phyloP scores from a whole-genome alignment of 1,140 invertebrate species.

The Thrips palmi region DNA sequence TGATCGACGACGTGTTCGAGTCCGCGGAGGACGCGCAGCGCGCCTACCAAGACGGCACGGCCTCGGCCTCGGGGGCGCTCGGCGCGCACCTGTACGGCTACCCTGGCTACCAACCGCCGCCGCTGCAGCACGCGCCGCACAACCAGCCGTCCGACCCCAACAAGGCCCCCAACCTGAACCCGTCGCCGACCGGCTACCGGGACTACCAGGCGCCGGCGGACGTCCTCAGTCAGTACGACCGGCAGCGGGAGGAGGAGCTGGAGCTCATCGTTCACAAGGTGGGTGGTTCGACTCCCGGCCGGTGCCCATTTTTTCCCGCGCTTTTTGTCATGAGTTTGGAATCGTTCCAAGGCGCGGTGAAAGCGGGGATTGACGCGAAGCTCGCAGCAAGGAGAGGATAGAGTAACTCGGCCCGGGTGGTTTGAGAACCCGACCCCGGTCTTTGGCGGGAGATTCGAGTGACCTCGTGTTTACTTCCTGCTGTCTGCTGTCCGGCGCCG shows the following conservation, averaged over 20 bases:
- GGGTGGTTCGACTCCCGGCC: no score
- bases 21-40: conserved; percentile 20
- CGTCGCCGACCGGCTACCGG: conserved; percentile 56
- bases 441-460: no score
- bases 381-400: no score
- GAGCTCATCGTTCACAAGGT: conserved; percentile 17
- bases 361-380: no score
- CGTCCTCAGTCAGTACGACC: conserved; percentile 25
- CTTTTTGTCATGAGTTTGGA: no score
- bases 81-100: conserved; percentile 12
- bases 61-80: conserved; percentile 12
- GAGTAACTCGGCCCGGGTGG: no score
- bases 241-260: no score
- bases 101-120: conserved; percentile 12
- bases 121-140: not conserved
- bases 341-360: no score
- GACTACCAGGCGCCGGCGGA: conserved; percentile 57
- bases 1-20: conserved; percentile 67
- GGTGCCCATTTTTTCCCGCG: no score
- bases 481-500: no score
- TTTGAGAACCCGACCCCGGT: no score
- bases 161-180: conserved; percentile 25
- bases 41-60: conserved; percentile 13
- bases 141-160: conserved; percentile 18
- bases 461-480: no score